Evolutionary conservation across 1,140 invertebrate species (phyloP).

Genomic region (Arion vulgaris): DNA sequence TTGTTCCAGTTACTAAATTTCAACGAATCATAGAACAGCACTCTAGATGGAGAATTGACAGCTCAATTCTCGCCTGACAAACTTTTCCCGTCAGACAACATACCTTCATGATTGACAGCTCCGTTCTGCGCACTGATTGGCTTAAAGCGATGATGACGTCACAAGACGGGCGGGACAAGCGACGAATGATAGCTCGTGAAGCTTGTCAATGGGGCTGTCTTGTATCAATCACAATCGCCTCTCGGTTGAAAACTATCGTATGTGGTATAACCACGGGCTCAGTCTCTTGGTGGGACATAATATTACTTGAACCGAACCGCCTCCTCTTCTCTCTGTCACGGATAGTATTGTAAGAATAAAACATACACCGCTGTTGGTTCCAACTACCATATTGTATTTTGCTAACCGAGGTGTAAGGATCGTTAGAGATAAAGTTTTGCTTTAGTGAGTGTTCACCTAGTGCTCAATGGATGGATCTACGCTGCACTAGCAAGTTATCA

Average conservation of each 20-base stretch:
- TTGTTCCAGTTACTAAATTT: neutral
- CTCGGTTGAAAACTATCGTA: neutral
- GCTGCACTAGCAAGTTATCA: neutral
- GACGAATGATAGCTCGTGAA: neutral
- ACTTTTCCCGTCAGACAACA: neutral
- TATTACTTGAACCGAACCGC: slow-evolving; percentile 32
- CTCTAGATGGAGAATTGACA: slow-evolving; percentile 1
- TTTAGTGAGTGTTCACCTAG: slow-evolving; percentile 15
- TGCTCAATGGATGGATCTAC: slow-evolving; percentile 5
- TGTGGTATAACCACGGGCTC: neutral
- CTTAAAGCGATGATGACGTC: neutral
- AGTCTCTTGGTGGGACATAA: slow-evolving; percentile 28
- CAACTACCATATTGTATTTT: neutral
- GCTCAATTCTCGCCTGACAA: neutral
- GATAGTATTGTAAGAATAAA: slow-evolving; percentile 9
- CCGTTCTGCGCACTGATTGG: slow-evolving; percentile 8
- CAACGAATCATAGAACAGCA: neutral
- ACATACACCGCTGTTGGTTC: neutral
- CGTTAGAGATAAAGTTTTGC: neutral
- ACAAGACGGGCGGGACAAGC: neutral
- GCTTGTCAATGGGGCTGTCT: neutral
- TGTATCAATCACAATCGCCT: neutral
- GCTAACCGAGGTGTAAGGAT: neutral
- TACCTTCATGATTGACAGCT: neutral
- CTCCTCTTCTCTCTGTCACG: slow-evolving; percentile 15